Percentiles rank a stretch among this genome's conserved stretches.
Evolutionary conservation across 2,888 invertebrate genomes (phyloP).

Genomic region (Muschampia plurimacula): DNA sequence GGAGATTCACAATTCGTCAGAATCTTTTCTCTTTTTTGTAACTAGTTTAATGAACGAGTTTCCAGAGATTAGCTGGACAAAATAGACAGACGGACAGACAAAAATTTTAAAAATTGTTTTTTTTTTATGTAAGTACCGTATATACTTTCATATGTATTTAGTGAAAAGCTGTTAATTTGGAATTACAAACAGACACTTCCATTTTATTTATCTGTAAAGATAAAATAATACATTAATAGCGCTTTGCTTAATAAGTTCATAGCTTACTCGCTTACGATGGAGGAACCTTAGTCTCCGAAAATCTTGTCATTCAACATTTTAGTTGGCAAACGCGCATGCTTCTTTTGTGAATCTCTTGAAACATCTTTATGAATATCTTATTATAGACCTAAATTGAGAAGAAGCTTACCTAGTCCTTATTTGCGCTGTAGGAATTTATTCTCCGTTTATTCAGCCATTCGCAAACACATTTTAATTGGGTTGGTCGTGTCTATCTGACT

Average conservation of each 20-base stretch:
- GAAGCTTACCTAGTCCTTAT: slow-evolving; percentile 77
- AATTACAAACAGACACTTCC: no score
- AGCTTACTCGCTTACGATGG: neutral
- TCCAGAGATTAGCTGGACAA: no score
- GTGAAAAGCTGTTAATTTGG: no score
- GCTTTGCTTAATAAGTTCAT: neutral
- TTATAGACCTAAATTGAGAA: slow-evolving; percentile 77
- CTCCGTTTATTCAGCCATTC: slow-evolving; percentile 74
- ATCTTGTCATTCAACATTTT: slow-evolving; percentile 72
- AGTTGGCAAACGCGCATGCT: slow-evolving; percentile 59
- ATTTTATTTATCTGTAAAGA: no score
- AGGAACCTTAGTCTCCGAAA: slow-evolving; percentile 33
- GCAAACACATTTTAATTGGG: slow-evolving; percentile 83
- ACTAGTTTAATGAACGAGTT: no score
- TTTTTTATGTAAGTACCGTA: no score
- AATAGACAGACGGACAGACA: no score
- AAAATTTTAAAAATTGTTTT: no score
- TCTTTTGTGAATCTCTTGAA: slow-evolving; percentile 67
- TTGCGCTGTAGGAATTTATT: slow-evolving; percentile 74
- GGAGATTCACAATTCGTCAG: no score
- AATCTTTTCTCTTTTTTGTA: no score
- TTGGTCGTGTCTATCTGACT: slow-evolving; percentile 74
- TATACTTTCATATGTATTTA: no score
- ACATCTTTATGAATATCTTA: slow-evolving; percentile 82
- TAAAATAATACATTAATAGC: no score